These are phyloP conservation scores for Atrina japonica DNA, from an alignment of 2,888 invertebrate genomes.

Conservation along the genomic window DNA sequence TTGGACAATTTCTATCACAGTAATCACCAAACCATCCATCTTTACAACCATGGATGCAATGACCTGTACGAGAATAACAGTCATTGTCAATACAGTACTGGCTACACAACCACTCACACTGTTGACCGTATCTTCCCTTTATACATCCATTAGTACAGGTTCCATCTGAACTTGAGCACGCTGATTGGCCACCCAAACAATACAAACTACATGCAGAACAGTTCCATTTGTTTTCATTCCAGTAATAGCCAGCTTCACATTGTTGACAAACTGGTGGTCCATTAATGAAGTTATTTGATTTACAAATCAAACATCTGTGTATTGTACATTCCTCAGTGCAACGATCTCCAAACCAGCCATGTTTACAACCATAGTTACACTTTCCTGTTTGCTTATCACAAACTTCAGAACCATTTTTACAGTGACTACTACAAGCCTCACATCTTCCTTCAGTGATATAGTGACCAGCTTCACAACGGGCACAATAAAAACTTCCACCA, in stretches of 20 bases:
- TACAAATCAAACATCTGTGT: slow-evolving; percentile 45
- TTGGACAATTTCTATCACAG: slow-evolving; percentile 48
- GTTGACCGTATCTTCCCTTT: slow-evolving; percentile 42
- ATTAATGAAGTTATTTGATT: slow-evolving; percentile 11
- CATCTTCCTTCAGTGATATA: slow-evolving; percentile 8
- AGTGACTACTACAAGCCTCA: slow-evolving; percentile 21
- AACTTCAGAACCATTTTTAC: slow-evolving; percentile 10
- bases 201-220: slow-evolving; percentile 43
- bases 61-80: slow-evolving; percentile 38
- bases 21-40: slow-evolving; percentile 47
- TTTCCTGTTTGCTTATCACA: slow-evolving; percentile 45
- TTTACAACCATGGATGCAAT: slow-evolving; percentile 47
- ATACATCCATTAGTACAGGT: slow-evolving; percentile 47
- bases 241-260: slow-evolving; percentile 46
- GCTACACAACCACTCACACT: slow-evolving; percentile 49
- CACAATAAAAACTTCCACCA: slow-evolving; percentile 17
- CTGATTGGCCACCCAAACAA: slow-evolving; percentile 31
- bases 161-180: slow-evolving; percentile 33
- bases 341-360: slow-evolving; percentile 49
- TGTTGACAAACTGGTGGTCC: slow-evolving; percentile 31
- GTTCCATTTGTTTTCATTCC: neutral
- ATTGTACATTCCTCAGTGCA: slow-evolving; percentile 49
- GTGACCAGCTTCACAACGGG: slow-evolving; percentile 16
- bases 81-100: slow-evolving; percentile 38
- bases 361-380: slow-evolving; percentile 49